Evolutionary conservation across 2,113 vertebrate species (phyloP).

Genomic region (Chloropsis cyanopogon): DNA sequence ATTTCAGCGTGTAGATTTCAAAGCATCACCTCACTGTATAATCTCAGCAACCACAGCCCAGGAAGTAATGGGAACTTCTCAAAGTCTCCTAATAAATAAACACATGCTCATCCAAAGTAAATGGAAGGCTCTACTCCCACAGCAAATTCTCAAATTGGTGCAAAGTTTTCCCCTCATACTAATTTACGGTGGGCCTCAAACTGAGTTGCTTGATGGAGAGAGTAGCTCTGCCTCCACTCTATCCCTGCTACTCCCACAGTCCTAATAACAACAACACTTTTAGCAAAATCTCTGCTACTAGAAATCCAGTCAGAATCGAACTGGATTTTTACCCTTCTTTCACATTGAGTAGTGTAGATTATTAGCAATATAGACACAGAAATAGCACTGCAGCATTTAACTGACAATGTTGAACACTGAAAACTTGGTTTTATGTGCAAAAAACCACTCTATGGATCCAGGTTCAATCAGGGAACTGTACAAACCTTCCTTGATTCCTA

Average conservation of each 20-base stretch:
- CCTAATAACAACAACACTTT: neutral
- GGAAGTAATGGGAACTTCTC: neutral
- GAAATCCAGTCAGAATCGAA: neutral
- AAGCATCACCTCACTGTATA: neutral
- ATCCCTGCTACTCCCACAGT: neutral
- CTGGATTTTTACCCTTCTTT: neutral
- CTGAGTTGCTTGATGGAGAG: neutral
- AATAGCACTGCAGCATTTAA: neutral
- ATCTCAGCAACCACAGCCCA: neutral
- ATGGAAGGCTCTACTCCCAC: neutral
- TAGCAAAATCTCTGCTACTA: neutral
- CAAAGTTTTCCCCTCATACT: neutral
- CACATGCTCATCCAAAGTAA: neutral
- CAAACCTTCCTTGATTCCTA: neutral
- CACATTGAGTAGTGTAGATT: neutral
- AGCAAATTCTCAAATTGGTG: neutral
- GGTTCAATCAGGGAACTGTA: neutral
- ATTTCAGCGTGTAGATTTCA: neutral
- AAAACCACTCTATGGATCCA: neutral
- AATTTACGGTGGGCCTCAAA: neutral
- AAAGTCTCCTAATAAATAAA: neutral
- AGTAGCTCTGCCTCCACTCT: neutral
- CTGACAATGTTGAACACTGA: neutral
- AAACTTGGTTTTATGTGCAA: neutral
- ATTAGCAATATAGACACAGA: neutral